Percentiles rank a stretch among this genome's conserved stretches.
Evolutionary conservation across 64 coral and sea anemone genomes (phyloP).

Genomic region (Orbicella faveolata): DNA sequence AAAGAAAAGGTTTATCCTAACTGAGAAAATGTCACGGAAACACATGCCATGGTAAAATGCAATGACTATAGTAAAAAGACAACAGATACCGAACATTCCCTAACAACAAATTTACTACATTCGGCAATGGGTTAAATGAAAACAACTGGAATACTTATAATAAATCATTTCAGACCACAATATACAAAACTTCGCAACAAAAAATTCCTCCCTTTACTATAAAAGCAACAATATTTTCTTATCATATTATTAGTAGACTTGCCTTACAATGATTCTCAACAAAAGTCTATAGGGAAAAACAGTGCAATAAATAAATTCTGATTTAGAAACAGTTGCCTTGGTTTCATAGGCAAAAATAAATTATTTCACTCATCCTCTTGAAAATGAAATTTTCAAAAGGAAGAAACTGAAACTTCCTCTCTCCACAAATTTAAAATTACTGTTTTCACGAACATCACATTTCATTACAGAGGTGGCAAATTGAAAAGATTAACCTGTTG

Average conservation of each 20-base stretch:
- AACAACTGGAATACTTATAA: no score
- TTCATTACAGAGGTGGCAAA: slow-evolving; percentile 17
- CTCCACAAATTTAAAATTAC: neutral
- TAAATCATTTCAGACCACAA: no score
- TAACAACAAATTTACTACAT: neutral
- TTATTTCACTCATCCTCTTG: neutral
- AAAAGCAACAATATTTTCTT: neutral
- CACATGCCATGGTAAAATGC: neutral
- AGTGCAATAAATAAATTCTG: neutral
- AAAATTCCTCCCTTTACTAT: no score
- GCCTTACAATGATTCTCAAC: neutral
- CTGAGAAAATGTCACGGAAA: neutral
- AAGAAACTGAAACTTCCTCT: neutral
- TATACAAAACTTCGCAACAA: no score
- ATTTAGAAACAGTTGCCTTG: neutral
- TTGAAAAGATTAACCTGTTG: slow-evolving; percentile 22
- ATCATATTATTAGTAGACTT: neutral
- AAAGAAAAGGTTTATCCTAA: neutral
- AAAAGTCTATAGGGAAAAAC: neutral
- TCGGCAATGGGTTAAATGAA: no score
- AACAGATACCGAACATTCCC: neutral
- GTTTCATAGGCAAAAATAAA: neutral
- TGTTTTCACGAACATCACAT: neutral
- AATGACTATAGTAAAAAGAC: neutral
- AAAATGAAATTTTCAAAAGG: slow-evolving; percentile 18